Evolutionary conservation across 2,888 invertebrate genomes (phyloP).

Genomic region (Orthosia cruda): DNA sequence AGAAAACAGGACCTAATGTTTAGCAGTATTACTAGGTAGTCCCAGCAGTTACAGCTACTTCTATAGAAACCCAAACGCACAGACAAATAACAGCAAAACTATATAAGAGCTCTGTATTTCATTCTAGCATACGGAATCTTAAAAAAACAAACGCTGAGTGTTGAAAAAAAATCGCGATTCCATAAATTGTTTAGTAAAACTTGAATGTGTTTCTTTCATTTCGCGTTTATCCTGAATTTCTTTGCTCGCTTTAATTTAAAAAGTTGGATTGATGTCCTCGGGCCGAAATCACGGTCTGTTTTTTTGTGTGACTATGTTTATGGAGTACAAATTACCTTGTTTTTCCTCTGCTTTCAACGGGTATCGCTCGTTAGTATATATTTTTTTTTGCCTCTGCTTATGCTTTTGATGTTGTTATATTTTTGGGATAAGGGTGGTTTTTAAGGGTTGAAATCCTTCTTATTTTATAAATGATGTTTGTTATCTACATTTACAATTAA

Average conservation of each 20-base stretch:
- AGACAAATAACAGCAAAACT: neutral
- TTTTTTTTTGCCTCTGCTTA: conserved; percentile 23
- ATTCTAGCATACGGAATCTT: neutral
- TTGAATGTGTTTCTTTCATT: conserved; percentile 76
- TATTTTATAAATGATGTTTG: too few species aligned
- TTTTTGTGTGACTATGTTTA: conserved; percentile 75
- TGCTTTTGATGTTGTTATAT: conserved; percentile 19
- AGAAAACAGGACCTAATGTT: too few species aligned
- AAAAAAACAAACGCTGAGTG: conserved; percentile 25
- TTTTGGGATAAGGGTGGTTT: conserved; percentile 11
- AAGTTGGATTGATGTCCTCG: conserved; percentile 87
- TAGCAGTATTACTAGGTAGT: too few species aligned
- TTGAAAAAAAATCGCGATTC: conserved; percentile 54
- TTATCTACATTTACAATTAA: too few species aligned
- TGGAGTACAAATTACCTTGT: conserved; percentile 71
- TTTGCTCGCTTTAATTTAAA: conserved; percentile 87
- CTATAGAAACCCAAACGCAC: neutral
- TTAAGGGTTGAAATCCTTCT: too few species aligned
- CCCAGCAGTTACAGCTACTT: neutral
- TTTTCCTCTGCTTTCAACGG: conserved; percentile 46
- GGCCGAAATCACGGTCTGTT: conserved; percentile 70
- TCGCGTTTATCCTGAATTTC: conserved; percentile 76
- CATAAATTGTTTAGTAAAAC: conserved; percentile 70
- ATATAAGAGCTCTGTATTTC: neutral
- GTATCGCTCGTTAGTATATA: conserved; percentile 13